Evolutionary conservation across 2,888 invertebrate genomes (phyloP).

Genomic region (Tenthredo amoena): DNA sequence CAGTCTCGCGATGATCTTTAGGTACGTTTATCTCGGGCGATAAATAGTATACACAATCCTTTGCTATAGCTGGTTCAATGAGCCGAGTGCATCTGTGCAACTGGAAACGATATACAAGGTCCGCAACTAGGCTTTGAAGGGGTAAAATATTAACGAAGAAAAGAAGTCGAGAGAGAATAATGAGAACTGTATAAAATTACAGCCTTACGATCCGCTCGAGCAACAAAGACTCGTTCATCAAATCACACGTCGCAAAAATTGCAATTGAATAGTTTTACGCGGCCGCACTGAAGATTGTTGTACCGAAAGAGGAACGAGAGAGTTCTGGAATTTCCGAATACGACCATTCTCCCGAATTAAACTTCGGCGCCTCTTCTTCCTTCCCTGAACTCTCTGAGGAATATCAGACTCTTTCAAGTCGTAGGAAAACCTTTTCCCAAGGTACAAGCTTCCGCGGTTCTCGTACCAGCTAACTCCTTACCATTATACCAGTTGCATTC

Average conservation of each 20-base stretch:
- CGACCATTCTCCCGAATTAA: too few relatives aligned
- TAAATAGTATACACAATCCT: neutral
- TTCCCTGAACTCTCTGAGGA: too few relatives aligned
- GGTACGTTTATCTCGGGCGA: neutral
- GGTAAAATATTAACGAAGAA: neutral
- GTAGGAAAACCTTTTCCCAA: neutral
- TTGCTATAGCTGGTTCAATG: neutral
- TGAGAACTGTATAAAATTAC: neutral
- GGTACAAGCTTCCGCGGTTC: neutral
- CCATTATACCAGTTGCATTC: constrained; percentile 2
- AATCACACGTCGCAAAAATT: neutral
- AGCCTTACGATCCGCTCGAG: neutral
- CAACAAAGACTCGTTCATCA: neutral
- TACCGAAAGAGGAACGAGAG: neutral
- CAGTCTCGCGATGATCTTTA: too few relatives aligned
- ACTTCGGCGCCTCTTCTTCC: too few relatives aligned
- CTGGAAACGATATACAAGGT: neutral
- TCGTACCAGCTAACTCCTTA: too few relatives aligned
- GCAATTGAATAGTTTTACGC: neutral
- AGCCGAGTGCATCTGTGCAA: neutral
- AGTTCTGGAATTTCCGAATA: too few relatives aligned
- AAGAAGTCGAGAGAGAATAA: neutral
- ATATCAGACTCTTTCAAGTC: too few relatives aligned
- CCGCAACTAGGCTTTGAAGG: neutral
- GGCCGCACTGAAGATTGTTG: neutral